Percentiles rank a stretch among this genome's conserved stretches.
Evolutionary conservation across 2,888 invertebrate genomes (phyloP).

Genomic region (Gisinianus flammeolus): DNA sequence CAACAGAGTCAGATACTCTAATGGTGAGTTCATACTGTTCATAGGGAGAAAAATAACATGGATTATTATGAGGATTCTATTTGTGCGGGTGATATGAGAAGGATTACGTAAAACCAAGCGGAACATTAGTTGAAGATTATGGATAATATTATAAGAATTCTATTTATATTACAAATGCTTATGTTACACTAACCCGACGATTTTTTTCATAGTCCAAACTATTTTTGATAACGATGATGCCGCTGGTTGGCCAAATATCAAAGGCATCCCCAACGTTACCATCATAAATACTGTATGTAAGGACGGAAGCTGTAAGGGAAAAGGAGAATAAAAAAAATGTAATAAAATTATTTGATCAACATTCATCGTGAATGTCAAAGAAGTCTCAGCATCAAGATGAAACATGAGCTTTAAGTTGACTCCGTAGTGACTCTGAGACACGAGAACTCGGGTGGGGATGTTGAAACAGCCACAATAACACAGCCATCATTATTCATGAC

Average conservation of each 20-base stretch:
- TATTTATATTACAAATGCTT: too few species aligned
- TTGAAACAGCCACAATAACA: conserved; percentile 29
- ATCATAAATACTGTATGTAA: conserved; percentile 83
- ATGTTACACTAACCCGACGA: conserved; percentile 65
- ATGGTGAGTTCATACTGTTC: conserved; percentile 80
- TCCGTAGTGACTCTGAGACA: background rate
- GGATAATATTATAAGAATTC: too few species aligned
- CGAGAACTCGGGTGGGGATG: conserved; percentile 19
- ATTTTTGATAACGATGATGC: conserved; percentile 80
- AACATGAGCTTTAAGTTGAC: conserved; percentile 24
- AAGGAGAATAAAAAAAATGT: conserved; percentile 5
- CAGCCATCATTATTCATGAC: conserved; percentile 41
- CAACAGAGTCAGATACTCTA: conserved; percentile 82
- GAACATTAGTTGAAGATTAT: too few species aligned
- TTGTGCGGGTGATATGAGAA: background rate
- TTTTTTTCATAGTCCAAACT: conserved; percentile 82
- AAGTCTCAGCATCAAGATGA: conserved; percentile 11
- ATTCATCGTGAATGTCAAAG: conserved; percentile 17
- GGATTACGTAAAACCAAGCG: conserved; percentile 55
- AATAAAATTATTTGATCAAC: conserved; percentile 13
- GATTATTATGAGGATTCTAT: background rate
- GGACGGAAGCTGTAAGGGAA: conserved; percentile 71
- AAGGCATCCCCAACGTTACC: conserved; percentile 89
- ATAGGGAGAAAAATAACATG: conserved; percentile 31
- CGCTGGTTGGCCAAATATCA: conserved; percentile 76